A percentile compares a stretch with the other conserved stretches of the same genome.
Evolutionary conservation across 2,888 invertebrate genomes (phyloP).

Genomic region (Gastrophysa polygoni): DNA sequence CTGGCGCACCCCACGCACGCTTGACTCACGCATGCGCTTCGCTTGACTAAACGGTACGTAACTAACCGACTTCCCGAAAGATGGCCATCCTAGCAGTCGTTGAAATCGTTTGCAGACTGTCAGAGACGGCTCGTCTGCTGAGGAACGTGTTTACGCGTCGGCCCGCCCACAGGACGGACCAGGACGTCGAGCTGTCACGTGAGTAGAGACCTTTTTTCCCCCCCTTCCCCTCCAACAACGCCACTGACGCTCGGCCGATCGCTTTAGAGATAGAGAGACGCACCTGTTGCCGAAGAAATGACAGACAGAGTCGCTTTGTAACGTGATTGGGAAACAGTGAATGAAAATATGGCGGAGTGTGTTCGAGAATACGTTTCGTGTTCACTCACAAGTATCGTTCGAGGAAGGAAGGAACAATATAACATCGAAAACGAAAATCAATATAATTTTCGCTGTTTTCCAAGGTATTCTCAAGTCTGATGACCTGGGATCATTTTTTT

Average conservation of each 20-base stretch:
- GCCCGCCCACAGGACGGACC: constrained; percentile 73
- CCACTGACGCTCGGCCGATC: neutral
- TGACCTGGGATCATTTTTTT: too few species aligned
- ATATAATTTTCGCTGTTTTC: too few species aligned
- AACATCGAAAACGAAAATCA: too few species aligned
- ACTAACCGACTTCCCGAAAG: neutral
- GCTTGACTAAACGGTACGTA: constrained; percentile 15
- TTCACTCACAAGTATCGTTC: too few species aligned
- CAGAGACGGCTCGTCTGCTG: constrained; percentile 95
- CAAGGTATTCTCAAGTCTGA: too few species aligned
- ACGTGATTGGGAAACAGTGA: too few species aligned
- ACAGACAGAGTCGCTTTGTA: too few species aligned
- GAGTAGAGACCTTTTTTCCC: constrained; percentile 69
- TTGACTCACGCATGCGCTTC: constrained; percentile 24
- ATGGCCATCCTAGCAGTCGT: constrained; percentile 35
- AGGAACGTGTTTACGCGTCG: constrained; percentile 94
- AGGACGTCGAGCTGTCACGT: constrained; percentile 93
- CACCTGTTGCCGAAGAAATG: too few species aligned
- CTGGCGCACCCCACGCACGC: neutral
- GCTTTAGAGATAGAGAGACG: neutral
- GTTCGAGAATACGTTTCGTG: too few species aligned
- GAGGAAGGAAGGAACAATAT: too few species aligned
- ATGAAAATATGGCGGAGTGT: too few species aligned
- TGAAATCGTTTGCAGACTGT: constrained; percentile 76
- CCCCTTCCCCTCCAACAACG: neutral